These are phyloP conservation scores for Formica aserva DNA, from an alignment of 2,888 invertebrate genomes.

Conservation along the genomic window DNA sequence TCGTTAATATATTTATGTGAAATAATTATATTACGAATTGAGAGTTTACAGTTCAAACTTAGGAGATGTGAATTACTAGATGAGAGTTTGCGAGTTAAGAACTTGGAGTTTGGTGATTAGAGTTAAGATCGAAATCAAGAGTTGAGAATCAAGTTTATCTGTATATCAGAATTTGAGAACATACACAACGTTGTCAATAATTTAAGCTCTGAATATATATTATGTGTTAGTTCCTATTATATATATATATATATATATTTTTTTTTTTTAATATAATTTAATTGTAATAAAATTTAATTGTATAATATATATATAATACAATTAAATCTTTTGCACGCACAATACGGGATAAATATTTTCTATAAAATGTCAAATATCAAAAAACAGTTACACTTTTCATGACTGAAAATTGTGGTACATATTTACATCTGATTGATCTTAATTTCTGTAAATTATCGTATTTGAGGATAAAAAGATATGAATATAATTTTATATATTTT, in stretches of 20 bases:
- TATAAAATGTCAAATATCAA: neutral
- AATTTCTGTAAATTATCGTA: neutral
- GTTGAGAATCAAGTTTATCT: slow-evolving; percentile 31
- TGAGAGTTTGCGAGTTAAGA: slow-evolving; percentile 37
- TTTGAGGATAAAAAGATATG: neutral
- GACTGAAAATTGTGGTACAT: neutral
- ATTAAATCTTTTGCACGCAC: neutral
- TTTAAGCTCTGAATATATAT: neutral
- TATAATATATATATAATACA: neutral
- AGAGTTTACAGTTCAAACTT: slow-evolving; percentile 15
- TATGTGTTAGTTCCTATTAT: neutral
- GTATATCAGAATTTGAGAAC: neutral
- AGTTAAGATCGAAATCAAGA: slow-evolving; percentile 49
- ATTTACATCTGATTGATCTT: neutral
- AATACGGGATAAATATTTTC: neutral
- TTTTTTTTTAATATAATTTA: no score
- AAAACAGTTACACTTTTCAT: neutral
- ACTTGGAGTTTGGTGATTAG: slow-evolving; percentile 32
- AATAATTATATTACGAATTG: slow-evolving; percentile 29
- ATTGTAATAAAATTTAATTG: no score
- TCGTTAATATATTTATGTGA: neutral
- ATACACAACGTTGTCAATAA: neutral
- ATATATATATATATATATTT: neutral
- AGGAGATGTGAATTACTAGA: neutral
- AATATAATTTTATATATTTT: neutral